Conservation (phyloP, 2,888 invertebrate genomes). For the Brachylomia viminalis region DNA sequence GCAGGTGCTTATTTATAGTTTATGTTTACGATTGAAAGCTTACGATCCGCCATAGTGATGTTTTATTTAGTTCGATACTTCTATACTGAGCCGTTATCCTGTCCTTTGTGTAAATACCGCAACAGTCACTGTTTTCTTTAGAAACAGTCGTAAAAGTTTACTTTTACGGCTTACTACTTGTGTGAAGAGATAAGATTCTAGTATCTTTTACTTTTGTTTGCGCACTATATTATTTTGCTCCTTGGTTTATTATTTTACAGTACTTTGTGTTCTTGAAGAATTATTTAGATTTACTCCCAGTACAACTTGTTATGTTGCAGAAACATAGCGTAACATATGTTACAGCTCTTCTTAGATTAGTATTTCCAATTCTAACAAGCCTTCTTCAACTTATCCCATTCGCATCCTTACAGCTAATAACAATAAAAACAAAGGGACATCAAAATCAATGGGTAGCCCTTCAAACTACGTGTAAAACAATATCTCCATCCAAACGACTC, state of each 20-base stretch:
- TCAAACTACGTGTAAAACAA: constrained; percentile 61
- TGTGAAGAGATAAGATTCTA: constrained; percentile 59
- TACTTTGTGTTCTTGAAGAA: constrained; percentile 18
- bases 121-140: constrained; percentile 57
- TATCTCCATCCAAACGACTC: constrained; percentile 39
- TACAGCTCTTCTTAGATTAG: neutral
- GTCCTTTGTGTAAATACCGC: constrained; percentile 51
- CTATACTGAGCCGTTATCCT: constrained; percentile 36
- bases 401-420: constrained; percentile 32
- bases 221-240: constrained; percentile 45
- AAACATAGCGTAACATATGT: neutral
- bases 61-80: constrained; percentile 50
- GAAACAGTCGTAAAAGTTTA: constrained; percentile 63
- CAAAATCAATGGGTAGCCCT: constrained; percentile 49
- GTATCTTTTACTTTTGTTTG: constrained; percentile 50
- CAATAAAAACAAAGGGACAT: constrained; percentile 54
- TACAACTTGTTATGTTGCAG: neutral
- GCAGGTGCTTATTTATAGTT: constrained; percentile 37
- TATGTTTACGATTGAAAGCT: constrained; percentile 38
- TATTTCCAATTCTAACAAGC: neutral
- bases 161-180: constrained; percentile 59
- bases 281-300: constrained; percentile 11
- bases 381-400: constrained; percentile 22
- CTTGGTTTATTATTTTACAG: constrained; percentile 27
- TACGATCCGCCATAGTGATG: constrained; percentile 20